These are phyloP conservation scores for Melanotaenia nigrans DNA, from an alignment of 2,797 vertebrate genomes.

Conservation along the genomic window DNA sequence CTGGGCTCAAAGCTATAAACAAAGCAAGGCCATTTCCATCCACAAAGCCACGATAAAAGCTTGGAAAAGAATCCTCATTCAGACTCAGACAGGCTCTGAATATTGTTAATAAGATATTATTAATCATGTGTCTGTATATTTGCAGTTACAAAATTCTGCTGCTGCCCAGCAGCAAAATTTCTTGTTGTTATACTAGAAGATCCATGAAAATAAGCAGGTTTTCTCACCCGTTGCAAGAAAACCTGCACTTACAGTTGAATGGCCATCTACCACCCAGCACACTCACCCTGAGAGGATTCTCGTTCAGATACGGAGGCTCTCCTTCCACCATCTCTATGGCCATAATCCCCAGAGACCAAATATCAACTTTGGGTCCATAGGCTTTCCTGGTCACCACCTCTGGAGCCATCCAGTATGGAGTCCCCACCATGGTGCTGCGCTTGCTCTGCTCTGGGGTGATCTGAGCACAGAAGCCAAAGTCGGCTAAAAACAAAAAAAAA, in stretches of 20 bases:
- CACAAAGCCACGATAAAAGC: no score
- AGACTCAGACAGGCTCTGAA: no score
- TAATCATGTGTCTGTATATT: no score
- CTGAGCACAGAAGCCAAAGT: conserved; percentile 99
- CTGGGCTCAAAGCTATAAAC: neutral
- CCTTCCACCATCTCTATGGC: conserved; percentile 99
- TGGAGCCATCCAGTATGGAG: conserved; percentile 98
- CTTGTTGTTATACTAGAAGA: no score
- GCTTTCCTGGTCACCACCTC: conserved; percentile 98
- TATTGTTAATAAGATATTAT: no score
- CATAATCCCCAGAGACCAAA: conserved; percentile 99
- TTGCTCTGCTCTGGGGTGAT: conserved; percentile 99
- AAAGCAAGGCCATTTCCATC: no score
- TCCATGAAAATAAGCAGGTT: no score
- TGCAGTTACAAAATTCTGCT: no score
- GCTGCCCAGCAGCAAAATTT: no score
- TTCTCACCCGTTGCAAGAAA: neutral
- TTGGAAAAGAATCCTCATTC: no score
- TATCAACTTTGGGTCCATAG: conserved; percentile 97
- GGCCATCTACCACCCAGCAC: neutral
- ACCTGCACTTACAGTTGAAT: neutral
- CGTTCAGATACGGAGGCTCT: conserved; percentile 96
- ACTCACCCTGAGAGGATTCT: conserved; percentile 96
- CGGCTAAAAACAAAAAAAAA: conserved; percentile 80
- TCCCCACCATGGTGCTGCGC: conserved; percentile 98